Conservation (phyloP, 2,888 invertebrate genomes). For the Amitus sp. region DNA sequence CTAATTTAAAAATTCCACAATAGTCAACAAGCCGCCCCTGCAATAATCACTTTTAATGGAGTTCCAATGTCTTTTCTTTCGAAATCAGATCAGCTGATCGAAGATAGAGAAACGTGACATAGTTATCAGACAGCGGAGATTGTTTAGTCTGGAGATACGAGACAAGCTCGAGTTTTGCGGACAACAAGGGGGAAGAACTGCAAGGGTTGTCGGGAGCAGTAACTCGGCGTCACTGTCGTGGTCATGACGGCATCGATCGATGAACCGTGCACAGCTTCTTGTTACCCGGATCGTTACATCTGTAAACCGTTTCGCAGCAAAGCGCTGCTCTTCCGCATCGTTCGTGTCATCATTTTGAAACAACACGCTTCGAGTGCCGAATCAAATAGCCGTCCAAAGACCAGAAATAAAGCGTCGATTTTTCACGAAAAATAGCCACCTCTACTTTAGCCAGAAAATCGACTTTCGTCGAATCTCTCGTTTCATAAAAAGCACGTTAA, state of each 20-base stretch:
- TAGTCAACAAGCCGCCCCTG: too few species aligned
- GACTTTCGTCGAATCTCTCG: too few species aligned
- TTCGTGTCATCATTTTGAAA: background rate
- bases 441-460: too few species aligned
- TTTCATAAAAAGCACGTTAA: too few species aligned
- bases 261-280: conserved; percentile 39
- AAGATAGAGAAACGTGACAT: conserved; percentile 27
- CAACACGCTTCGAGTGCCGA: too few species aligned
- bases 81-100: conserved; percentile 36
- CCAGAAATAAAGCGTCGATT: too few species aligned
- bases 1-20: too few species aligned
- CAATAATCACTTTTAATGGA: too few species aligned
- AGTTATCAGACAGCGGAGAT: conserved; percentile 31
- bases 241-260: conserved; percentile 49
- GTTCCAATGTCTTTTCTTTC: too few species aligned
- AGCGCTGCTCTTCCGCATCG: background rate
- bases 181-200: conserved; percentile 30
- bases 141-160: conserved; percentile 35
- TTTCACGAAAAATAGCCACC: too few species aligned
- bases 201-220: conserved; percentile 36
- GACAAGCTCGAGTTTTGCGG: conserved; percentile 33
- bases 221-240: conserved; percentile 40
- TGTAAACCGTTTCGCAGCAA: conserved; percentile 18
- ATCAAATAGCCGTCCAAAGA: too few species aligned
- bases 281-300: conserved; percentile 34